Base-by-base conservation (phyloP, 2,113 vertebrate genomes). In the Coturnix japonica region DNA sequence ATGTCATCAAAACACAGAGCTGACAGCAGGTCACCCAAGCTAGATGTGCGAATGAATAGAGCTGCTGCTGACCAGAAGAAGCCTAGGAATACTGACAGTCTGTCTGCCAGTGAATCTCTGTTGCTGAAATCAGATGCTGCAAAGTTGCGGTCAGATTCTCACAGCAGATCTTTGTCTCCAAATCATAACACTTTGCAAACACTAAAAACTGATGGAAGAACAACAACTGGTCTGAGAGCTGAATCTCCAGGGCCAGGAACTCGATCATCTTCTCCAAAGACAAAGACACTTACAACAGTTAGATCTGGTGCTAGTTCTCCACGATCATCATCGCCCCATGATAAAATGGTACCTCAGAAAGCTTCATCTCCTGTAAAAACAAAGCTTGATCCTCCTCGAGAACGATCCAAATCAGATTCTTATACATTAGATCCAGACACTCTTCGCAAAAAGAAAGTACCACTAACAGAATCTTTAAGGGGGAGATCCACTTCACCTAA, bases 131-230 rank as follows among this genome's bases (percentile, higher is more conserved):
- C 99, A 2, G 99, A 99, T 44, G 97, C 99, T 1, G 99, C 98
- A 71, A 99, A 99, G 94, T 73, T 99, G 96, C 97, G 99, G 61
- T 99, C 99, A 21, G 99, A 99, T 97, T 99, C 99, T 11, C 99
- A 99, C 73, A 99, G 99, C 89, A 98, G 99, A 87, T 99, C 99
- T 16, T 96, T 99, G 95, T 99, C 99, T 1, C 99, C 99, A 61
- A 99, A 99, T 95, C 99, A 99, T 95, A 99, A 99, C 95, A 99
- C 99, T 63, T 90, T 99, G 63, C 99, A 99, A 93, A 99, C 99
- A 13, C 97, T 99, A 37, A 99, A 99, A 96, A 98, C 98, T 8
- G 99, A 99, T 49, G 98, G 98, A 57, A 98, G 98, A 94, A 98
- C 97, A 44, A 96, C 98, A 13, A 95, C 97, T 51, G 97, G 98